Base-by-base conservation (phyloP, 2,113 vertebrate genomes). In the Vimba vimba region DNA sequence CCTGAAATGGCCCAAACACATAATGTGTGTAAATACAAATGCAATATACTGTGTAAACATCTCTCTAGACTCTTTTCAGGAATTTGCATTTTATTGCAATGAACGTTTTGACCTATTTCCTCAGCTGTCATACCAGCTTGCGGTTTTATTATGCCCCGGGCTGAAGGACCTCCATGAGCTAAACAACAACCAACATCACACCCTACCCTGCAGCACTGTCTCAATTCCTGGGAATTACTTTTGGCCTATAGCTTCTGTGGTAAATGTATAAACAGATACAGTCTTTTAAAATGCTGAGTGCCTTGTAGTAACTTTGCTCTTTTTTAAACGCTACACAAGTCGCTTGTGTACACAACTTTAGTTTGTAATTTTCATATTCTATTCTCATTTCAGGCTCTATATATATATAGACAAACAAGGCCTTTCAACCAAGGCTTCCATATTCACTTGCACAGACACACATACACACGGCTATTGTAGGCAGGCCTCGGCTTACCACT, bases 381-480 rank as follows among this genome's bases (percentile, higher is more conserved):
- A 39, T 71, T 55, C 55, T 33, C 82, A 39, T 87, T 82, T 88
- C 90, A 88, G 69, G 86, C 50, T 83, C 74, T 33, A 3, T 64
- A 87, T 64, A 85, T 87, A 89, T 86, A 82, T 77, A 82, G 74
- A 76, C 80, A 77, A 55, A 75, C 55, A 81, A 45, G 19, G 43
- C 19, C 60, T 62, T 79, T 77, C 80, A 78, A 66, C 66, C 55
- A 81, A 30, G 12, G 23, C 12, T 59, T 79, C 33, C 11, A 78
- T 23, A 36, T 74, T 43, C 47, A 33, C 30, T 30, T 77, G 68
- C 60, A 86, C 60, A 60, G 19, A 79, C 19, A 80, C 55, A 57
- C 30, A 88, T 64, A 57, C 71, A 57, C 43, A 30, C 36, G 89
- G 88, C 90, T 90, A 92, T 92, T 94, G 88, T 91, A 92, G 80